Base-by-base conservation (phyloP, 2,113 vertebrate genomes). In the Pterocles orientalis region DNA sequence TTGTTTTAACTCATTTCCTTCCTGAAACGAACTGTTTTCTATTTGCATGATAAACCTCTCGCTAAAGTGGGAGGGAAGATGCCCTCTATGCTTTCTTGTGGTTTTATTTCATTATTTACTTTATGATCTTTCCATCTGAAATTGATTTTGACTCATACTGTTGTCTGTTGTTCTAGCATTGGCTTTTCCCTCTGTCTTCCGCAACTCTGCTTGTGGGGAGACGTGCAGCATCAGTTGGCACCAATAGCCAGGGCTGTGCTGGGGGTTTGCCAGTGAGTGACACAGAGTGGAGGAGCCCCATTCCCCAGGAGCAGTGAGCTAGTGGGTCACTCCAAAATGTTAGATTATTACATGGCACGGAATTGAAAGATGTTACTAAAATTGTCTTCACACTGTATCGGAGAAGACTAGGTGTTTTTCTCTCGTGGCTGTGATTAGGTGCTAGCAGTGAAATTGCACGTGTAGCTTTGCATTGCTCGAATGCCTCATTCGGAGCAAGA, bases 211-310 rank as follows among this genome's bases (percentile, higher is more conserved):
- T 62, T 29, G 29, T 4, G 2, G 20, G 45, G 61, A 61, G 53
- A 43, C 0, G 0, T 29, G 65, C 68, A 53, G 78, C 10, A 1
- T 73, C 47, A 4, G 16, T 25, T 4, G 12, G 18, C 1, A 2
- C 45, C 39, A 16, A 19, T 13, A 81, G 71, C 11, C 13, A 2
- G 77, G 45, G 73, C 77, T 64, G 39, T 18, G 50, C 62, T 82
- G 93, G 61, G 25, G 10, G 3, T 62, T 18, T 62, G 82, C 71
- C 90, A 93, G 58, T 1, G 4, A 12, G 13, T 58, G 66, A 33
- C 73, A 43, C 39, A 7, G 16, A 6, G 9, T 17, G 50, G 41
- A 82, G 54, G 51, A 82, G 31, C 66, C 43, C 25, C 9, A 0
- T 51, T 87, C 31, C 41, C 20, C 31, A 20, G 57, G 7, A 70